Conservation (phyloP, 1,140 invertebrate species). For the Chironomus striatipennis region DNA sequence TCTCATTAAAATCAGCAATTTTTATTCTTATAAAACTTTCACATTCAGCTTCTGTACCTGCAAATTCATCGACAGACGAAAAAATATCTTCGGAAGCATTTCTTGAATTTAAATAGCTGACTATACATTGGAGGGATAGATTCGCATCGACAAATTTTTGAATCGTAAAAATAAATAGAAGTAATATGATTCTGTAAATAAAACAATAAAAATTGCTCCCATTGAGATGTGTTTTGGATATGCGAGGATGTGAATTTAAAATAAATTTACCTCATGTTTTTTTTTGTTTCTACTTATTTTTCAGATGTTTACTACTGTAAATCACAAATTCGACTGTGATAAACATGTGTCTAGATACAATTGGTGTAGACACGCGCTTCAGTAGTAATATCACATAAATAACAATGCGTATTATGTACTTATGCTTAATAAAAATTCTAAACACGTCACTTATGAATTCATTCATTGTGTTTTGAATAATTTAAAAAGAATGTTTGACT, state of each 20-base stretch:
- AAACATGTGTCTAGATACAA: not conserved
- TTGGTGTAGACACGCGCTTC: too few species aligned
- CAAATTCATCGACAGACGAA: not conserved
- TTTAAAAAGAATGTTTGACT: too few species aligned
- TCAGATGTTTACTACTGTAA: not conserved
- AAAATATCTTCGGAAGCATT: not conserved
- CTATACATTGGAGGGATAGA: not conserved
- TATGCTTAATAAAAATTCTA: too few species aligned
- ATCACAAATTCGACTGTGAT: not conserved
- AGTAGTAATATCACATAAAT: too few species aligned
- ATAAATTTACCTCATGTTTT: not conserved
- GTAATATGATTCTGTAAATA: not conserved
- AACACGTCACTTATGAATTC: too few species aligned
- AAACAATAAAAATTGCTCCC: not conserved
- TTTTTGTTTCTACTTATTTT: too few species aligned
- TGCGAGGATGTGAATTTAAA: not conserved
- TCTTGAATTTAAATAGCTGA: not conserved
- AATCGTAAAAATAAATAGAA: not conserved
- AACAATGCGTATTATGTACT: too few species aligned
- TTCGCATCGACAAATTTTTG: not conserved
- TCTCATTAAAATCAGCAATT: slow-evolving; percentile 10
- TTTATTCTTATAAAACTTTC: slow-evolving; percentile 23
- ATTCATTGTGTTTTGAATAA: too few species aligned
- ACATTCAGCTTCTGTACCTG: slow-evolving; percentile 17
- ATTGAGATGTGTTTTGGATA: not conserved